Conservation (phyloP, 2,888 invertebrate genomes). For the Desoria tigrina region DNA sequence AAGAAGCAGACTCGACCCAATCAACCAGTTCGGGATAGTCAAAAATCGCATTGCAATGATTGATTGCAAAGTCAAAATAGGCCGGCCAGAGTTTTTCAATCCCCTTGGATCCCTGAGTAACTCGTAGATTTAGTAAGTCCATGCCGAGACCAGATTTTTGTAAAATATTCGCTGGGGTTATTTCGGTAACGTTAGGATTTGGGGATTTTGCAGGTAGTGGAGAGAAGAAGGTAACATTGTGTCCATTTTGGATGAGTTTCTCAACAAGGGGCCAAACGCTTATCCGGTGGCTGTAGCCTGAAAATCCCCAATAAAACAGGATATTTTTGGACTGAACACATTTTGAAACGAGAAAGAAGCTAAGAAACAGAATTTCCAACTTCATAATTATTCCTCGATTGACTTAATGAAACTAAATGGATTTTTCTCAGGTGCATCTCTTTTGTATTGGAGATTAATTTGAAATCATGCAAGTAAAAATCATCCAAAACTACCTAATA, state of each 20-base stretch:
- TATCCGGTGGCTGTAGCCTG: constrained; percentile 23
- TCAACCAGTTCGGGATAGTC: constrained; percentile 21
- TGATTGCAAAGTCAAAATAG: constrained; percentile 22
- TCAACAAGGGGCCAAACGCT: constrained; percentile 44
- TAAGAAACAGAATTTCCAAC: too few species aligned
- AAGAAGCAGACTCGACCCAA: constrained; percentile 38
- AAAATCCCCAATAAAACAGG: constrained; percentile 31
- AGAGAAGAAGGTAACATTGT: constrained; percentile 41
- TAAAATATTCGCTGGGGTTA: not conserved
- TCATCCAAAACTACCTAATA: too few species aligned
- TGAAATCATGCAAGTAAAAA: too few species aligned
- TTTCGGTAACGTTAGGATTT: constrained; percentile 33
- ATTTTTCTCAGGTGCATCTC: too few species aligned
- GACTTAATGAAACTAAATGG: too few species aligned
- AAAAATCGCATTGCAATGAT: constrained; percentile 33
- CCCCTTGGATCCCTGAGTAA: not conserved
- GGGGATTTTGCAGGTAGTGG: constrained; percentile 33
- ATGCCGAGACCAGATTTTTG: not conserved
- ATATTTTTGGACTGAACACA: too few species aligned
- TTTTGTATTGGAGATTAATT: too few species aligned
- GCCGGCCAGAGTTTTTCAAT: constrained; percentile 4
- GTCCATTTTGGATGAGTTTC: constrained; percentile 35
- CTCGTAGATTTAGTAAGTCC: constrained; percentile 8
- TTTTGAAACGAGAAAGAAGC: too few species aligned
- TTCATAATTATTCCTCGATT: too few species aligned